Percentiles rank a stretch among this genome's conserved stretches.
Conservation (phyloP, 2,888 invertebrate species). For the Drosophila paranaensis region DNA sequence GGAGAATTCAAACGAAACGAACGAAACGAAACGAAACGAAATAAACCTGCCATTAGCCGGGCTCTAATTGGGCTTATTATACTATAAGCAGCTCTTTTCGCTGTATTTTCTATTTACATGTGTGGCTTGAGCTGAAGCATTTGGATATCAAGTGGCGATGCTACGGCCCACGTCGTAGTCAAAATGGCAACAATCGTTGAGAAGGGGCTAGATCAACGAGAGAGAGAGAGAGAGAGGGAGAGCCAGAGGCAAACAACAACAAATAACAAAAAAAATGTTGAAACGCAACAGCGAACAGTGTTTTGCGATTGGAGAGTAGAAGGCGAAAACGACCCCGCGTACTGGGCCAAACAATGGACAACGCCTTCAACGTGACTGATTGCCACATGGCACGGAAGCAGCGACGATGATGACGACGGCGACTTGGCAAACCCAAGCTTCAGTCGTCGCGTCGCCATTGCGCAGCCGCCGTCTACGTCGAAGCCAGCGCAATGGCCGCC, state of each 20-base stretch:
- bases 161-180: slow-evolving; percentile 5
- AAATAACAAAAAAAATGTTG: slow-evolving; percentile 5
- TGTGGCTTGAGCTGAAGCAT: slow-evolving; percentile 57
- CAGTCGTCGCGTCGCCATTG: slow-evolving; percentile 62
- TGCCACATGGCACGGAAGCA: slow-evolving; percentile 79
- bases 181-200: slow-evolving; percentile 72
- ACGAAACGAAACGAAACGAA: slow-evolving; percentile 38
- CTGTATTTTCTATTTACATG: slow-evolving; percentile 10
- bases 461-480: slow-evolving; percentile 59
- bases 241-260: slow-evolving; percentile 19
- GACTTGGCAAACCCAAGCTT: slow-evolving; percentile 30
- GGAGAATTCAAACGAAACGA: slow-evolving; percentile 47
- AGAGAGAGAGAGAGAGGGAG: slow-evolving; percentile 22
- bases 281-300: slow-evolving; percentile 57
- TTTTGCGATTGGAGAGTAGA: slow-evolving; percentile 76
- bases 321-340: slow-evolving; percentile 59
- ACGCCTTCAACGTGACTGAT: slow-evolving; percentile 77
- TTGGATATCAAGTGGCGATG: slow-evolving; percentile 29
- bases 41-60: slow-evolving; percentile 15
- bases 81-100: slow-evolving; percentile 26
- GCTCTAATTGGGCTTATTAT: slow-evolving; percentile 63
- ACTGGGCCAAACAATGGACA: slow-evolving; percentile 59
- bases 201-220: slow-evolving; percentile 7
- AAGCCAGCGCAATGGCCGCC: slow-evolving; percentile 76
- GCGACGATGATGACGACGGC: slow-evolving; percentile 19